A percentile compares a stretch with the other conserved stretches of the same genome.
Evolutionary conservation across 2,797 vertebrate species (phyloP).

Genomic region (Anas capensis): DNA sequence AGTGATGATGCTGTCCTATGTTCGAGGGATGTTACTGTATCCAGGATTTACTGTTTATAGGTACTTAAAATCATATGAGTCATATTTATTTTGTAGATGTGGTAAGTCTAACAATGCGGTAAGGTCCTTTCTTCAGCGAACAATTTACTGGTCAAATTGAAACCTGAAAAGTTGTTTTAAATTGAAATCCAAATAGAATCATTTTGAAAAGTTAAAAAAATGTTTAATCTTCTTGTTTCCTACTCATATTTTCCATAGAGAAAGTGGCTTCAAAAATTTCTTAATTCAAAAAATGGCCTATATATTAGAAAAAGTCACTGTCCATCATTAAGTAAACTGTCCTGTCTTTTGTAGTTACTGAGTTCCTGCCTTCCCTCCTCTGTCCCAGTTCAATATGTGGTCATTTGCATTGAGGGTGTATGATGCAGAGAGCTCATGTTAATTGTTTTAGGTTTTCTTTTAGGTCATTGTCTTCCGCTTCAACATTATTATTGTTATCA

Average conservation of each 20-base stretch:
- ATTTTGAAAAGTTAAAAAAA: neutral
- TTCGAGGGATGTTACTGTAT: neutral
- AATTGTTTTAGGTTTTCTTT: neutral
- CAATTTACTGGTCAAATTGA: neutral
- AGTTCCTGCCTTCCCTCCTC: neutral
- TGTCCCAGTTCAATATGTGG: neutral
- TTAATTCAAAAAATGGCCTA: neutral
- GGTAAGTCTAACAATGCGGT: neutral
- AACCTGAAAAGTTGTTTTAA: neutral
- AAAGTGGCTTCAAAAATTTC: rapidly evolving
- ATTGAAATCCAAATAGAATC: neutral
- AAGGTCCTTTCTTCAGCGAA: neutral
- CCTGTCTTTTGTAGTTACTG: neutral
- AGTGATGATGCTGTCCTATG: neutral
- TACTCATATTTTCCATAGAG: neutral
- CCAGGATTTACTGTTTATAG: neutral
- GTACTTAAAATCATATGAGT: neutral
- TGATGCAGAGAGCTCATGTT: neutral
- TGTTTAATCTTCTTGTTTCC: neutral
- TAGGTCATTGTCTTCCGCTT: neutral
- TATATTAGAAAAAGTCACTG: neutral
- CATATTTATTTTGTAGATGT: neutral
- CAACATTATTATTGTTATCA: neutral
- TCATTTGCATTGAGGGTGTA: neutral
- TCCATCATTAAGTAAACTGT: neutral